Percentiles rank a stretch among this genome's conserved stretches.
Evolutionary conservation across 2,888 invertebrate genomes (phyloP).

Genomic region (Anticlea derivata): DNA sequence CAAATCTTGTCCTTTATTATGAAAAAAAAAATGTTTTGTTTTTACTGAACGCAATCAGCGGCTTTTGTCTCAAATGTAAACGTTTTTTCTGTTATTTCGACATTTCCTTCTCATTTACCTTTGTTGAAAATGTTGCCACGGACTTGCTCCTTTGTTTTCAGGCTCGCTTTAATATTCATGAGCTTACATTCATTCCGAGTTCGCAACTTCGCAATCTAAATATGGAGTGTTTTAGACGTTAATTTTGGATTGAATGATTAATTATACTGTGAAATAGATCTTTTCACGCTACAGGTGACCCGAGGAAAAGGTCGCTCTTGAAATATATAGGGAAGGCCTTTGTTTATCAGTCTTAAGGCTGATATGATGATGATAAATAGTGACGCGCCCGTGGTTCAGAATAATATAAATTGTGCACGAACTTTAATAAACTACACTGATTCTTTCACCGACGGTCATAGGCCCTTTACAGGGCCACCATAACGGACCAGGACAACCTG

Average conservation of each 20-base stretch:
- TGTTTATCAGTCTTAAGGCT: too few species aligned
- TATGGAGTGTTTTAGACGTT: conserved; percentile 21
- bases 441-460: too few species aligned
- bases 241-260: conserved; percentile 20
- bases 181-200: conserved; percentile 15
- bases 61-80: conserved; percentile 12
- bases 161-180: conserved; percentile 31
- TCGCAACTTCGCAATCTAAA: conserved; percentile 27
- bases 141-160: conserved; percentile 24
- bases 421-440: too few species aligned
- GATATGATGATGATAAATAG: too few species aligned
- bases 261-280: conserved; percentile 8
- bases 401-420: too few species aligned
- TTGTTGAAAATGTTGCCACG: conserved; percentile 16
- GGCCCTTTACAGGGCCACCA: too few species aligned
- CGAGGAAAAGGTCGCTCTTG: too few species aligned
- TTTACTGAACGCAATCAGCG: conserved; percentile 5
- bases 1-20: not conserved
- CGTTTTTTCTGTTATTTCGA: not conserved
- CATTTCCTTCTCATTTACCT: conserved; percentile 6
- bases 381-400: too few species aligned
- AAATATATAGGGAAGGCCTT: too few species aligned
- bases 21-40: not conserved
- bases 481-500: too few species aligned
- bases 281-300: too few species aligned